Evolutionary conservation across 2,888 invertebrate species (phyloP).

Genomic region (Isoperla grammatica): DNA sequence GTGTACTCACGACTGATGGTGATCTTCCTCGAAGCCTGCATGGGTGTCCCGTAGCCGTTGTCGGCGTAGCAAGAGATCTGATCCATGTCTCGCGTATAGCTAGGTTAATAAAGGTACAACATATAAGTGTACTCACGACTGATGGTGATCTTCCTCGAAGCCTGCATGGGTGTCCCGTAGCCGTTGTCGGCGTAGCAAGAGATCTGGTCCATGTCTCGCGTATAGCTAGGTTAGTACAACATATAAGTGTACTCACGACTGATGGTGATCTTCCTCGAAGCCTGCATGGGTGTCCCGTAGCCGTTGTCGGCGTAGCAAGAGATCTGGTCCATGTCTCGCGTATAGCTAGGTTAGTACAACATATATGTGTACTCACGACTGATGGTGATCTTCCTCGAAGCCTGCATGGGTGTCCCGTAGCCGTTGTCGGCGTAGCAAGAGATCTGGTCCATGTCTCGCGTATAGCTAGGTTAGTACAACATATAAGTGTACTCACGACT

Average conservation of each 20-base stretch:
- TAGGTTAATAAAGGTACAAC: too few relatives aligned
- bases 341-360: too few relatives aligned
- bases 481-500: conserved; percentile 68
- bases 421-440: conserved; percentile 86
- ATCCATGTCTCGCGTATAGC: conserved; percentile 79
- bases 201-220: conserved; percentile 77
- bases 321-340: conserved; percentile 77
- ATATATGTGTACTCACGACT: conserved; percentile 68
- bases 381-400: conserved; percentile 71
- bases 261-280: conserved; percentile 71
- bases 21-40: conserved; percentile 75
- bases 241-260: conserved; percentile 68
- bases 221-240: too few relatives aligned
- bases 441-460: conserved; percentile 77
- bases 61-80: conserved; percentile 83
- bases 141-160: conserved; percentile 71
- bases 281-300: conserved; percentile 81
- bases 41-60: conserved; percentile 81
- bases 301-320: conserved; percentile 86
- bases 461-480: too few relatives aligned
- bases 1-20: conserved; percentile 70
- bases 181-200: conserved; percentile 86
- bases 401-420: conserved; percentile 81
- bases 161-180: conserved; percentile 81
- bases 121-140: conserved; percentile 68